Base-by-base conservation (phyloP, 2,888 invertebrate species). In the Mimachlamys varia region DNA sequence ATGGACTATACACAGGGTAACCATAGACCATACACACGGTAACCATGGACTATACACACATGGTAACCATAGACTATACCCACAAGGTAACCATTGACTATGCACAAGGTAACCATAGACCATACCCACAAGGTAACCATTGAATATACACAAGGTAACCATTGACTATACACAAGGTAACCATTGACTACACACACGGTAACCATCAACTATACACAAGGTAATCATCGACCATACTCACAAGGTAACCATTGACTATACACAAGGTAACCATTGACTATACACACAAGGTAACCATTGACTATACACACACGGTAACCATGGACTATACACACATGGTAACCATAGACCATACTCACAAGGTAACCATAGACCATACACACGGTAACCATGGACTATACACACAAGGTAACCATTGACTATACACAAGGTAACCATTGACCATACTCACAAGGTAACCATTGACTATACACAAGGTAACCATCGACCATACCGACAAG, bases 401-500 rank as follows among this genome's bases (percentile, higher is more conserved):
- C 33, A 76, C 33, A 76, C 33, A 76, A 53, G 76, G 76, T 27
- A 76, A 33, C 76, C 33, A 33, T 76, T 76, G 33, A 76, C 76
- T 76, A 76, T 7, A 76, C 27, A 76, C 53, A 53, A 53, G 27
- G 76, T 27, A 76, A 76, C 27, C 33, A 76, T 76, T 76, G 76
- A 33, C 76, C n/a, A n/a, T 76, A 76, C 27, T 33, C 17, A 76
- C 76, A 53, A 76, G 27, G 76, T 27, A 33, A 76, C 27, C 33
- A 33, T 76, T 76, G 76, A 76, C 76, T 76, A 76, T 27, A 76
- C 27, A 76, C 33, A 76, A 62, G 27, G 76, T 27, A 76, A 76
- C 7, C 33, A 33, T 76, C 33, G 76, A 76, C 76, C 33, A 76
- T 2, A 53, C 33, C n/a, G 3, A 76, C 76, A 76, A 76, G 27